Evolutionary conservation across 1,140 invertebrate species (phyloP), one percentile per base, ranked within the genome.

Genomic region (Caenorhabditis brenneri): DNA sequence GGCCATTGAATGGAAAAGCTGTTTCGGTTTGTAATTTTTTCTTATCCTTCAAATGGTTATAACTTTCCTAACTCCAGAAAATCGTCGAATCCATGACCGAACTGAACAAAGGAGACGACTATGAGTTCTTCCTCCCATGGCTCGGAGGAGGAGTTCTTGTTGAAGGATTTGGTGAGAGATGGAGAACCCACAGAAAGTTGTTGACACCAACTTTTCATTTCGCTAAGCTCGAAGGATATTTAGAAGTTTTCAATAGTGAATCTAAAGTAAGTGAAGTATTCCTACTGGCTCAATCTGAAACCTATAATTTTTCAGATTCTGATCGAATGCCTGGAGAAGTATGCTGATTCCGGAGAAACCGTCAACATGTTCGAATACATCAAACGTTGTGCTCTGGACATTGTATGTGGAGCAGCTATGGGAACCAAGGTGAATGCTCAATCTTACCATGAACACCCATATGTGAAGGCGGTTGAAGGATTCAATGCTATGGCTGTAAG

Each of bases 171-270:
- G 94, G 91, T 87, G 55, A 60, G 15, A 95, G 95, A 91, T 97
- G 95, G 95, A 93, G 93, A 65, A 87, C 89, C 0, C 91, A 95
- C 16, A 92, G 95, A 81, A 95, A 96, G 92, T 93, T 97, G 89
- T 94, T 97, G 12, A 97, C 95, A 1, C 95, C 96, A 33, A 94
- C 95, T 0, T 97, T 97, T 91, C 96, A 96, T 91, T 96, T 96
- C 88, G 93, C 94, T 81, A 95, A 97, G 60, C 92, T 97, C 55
- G 94, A 96, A 85, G 93, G 95, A 85, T 96, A 96, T 88, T 89
- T 95, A 15, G 93, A 94, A 31, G 93, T 95, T 0, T 95, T 97
- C 90, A 94, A 94, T 86, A 94, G 94, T 85, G 94, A 96, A 86
- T 92, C 94, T 36, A 91, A 93, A 6, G 92, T 93, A n/a, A 51